Conservation (phyloP, 2,888 invertebrate genomes). For the Pollenia labialis region DNA sequence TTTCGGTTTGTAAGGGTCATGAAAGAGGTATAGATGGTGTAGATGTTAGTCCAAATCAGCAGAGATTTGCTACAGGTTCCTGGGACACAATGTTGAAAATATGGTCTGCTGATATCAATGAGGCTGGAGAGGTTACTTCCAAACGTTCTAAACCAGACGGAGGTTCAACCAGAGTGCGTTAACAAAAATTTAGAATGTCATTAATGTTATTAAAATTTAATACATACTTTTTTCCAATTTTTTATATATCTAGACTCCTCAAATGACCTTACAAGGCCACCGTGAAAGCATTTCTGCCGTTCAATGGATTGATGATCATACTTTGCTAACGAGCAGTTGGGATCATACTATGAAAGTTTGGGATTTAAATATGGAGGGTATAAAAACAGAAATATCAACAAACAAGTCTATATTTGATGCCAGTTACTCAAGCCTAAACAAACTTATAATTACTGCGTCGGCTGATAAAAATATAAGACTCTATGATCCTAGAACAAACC, state of each 20-base stretch:
- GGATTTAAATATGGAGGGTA: constrained; percentile 94
- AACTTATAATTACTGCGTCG: constrained; percentile 92
- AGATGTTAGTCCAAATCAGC: constrained; percentile 88
- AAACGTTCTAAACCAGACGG: constrained; percentile 85
- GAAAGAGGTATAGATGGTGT: constrained; percentile 96
- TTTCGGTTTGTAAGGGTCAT: constrained; percentile 94
- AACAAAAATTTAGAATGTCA: not conserved
- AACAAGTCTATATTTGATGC: constrained; percentile 96
- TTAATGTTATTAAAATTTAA: not conserved
- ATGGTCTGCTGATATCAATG: constrained; percentile 90
- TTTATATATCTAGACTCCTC: constrained; percentile 87
- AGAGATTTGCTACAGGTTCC: constrained; percentile 91
- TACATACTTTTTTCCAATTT: not conserved
- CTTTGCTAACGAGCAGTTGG: constrained; percentile 95
- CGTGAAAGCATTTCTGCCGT: constrained; percentile 94
- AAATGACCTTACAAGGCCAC: constrained; percentile 95
- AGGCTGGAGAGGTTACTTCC: constrained; percentile 86
- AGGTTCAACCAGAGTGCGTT: constrained; percentile 86
- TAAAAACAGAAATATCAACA: constrained; percentile 92
- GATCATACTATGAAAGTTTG: constrained; percentile 97
- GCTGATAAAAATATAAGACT: constrained; percentile 95
- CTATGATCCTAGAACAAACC: constrained; percentile 95
- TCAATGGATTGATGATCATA: constrained; percentile 92
- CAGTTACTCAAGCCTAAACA: constrained; percentile 91
- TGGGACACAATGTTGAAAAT: constrained; percentile 97